Evolutionary conservation across 2,797 vertebrate species (phyloP).

Genomic region (Choloepus didactylus): DNA sequence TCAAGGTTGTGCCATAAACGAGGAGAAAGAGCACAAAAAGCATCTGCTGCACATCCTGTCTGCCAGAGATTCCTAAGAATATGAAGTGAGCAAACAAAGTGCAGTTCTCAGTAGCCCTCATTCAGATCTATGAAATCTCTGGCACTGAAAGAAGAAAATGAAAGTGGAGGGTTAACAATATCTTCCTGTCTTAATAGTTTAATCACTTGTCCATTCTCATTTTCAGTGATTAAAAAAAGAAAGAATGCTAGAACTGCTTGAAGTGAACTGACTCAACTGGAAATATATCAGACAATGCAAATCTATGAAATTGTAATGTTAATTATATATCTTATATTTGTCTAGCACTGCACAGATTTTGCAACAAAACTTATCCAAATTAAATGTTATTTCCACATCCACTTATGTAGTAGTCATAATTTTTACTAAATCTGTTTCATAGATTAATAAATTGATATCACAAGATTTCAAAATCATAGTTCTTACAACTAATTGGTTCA

Average conservation of each 20-base stretch:
- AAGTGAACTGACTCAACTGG: neutral
- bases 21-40: constrained; percentile 70
- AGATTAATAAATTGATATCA: neutral
- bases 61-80: constrained; percentile 34
- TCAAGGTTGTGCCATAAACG: constrained; percentile 43
- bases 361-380: neutral
- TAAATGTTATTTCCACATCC: neutral
- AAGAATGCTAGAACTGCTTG: neutral
- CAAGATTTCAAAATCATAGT: neutral
- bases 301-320: neutral
- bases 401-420: neutral
- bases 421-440: neutral
- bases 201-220: neutral
- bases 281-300: neutral
- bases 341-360: neutral
- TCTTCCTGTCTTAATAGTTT: neutral
- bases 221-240: neutral
- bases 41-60: neutral
- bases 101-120: constrained; percentile 13
- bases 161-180: neutral
- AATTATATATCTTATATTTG: neutral
- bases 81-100: constrained; percentile 48
- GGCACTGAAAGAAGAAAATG: neutral
- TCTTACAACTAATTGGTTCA: neutral
- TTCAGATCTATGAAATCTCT: neutral